Evolutionary conservation across 53 echinoderm and acorn worm genomes (phyloP).

Genomic region (Astropecten irregularis): DNA sequence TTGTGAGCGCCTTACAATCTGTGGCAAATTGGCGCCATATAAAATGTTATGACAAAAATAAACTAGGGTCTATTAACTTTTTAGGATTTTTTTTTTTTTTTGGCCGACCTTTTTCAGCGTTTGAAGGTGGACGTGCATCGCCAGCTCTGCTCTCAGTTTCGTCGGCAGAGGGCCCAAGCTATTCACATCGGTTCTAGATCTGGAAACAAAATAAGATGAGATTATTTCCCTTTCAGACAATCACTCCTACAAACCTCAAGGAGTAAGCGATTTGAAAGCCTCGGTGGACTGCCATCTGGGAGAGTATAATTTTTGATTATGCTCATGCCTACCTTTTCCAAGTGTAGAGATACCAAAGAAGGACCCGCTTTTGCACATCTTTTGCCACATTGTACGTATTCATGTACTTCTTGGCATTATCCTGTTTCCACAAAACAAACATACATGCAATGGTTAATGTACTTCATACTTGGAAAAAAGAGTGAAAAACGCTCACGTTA

Average conservation of each 20-base stretch:
- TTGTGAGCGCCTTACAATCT: no score
- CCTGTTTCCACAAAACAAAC: no score
- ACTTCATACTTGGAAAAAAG: no score
- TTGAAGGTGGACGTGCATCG: conserved; percentile 91
- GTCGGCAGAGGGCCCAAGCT: conserved; percentile 82
- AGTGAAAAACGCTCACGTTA: no score
- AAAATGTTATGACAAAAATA: not conserved
- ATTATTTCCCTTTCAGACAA: no score
- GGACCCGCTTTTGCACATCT: conserved; percentile 75
- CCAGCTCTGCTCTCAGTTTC: conserved; percentile 89
- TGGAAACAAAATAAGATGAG: not conserved
- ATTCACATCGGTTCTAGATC: conserved; percentile 67
- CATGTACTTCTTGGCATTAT: conserved; percentile 91
- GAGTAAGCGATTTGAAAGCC: not conserved
- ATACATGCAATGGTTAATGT: no score
- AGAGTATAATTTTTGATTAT: no score
- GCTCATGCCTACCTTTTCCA: conserved; percentile 77
- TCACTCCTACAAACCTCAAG: not conserved
- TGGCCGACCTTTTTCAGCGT: conserved; percentile 94
- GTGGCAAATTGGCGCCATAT: not conserved
- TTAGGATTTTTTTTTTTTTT: no score
- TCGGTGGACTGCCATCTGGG: no score
- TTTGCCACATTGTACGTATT: conserved; percentile 78
- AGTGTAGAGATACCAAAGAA: conserved; percentile 88
- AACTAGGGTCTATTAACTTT: no score